A percentile compares a stretch with the other conserved stretches of the same genome.
phyloP scores from a whole-genome alignment of 2,888 invertebrate species.

The Dugesia japonica region DNA sequence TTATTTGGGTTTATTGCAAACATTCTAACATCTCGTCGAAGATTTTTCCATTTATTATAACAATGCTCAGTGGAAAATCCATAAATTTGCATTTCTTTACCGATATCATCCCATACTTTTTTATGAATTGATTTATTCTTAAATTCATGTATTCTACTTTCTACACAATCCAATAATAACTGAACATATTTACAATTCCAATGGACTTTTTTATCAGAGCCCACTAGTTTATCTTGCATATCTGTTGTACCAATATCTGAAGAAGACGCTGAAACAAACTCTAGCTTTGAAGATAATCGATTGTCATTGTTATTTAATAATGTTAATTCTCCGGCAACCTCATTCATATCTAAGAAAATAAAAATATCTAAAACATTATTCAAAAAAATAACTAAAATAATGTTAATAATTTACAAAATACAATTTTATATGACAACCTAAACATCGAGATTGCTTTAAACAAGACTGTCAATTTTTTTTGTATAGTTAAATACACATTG shows the following conservation, averaged over 20 bases:
- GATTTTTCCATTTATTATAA: constrained; percentile 26
- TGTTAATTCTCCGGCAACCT: too few species aligned
- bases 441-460: neutral
- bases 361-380: too few species aligned
- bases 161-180: constrained; percentile 4
- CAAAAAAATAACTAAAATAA: too few species aligned
- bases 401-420: neutral
- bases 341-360: too few species aligned
- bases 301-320: too few species aligned
- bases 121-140: neutral
- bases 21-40: constrained; percentile 5
- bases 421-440: neutral
- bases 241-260: constrained; percentile 1
- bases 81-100: neutral
- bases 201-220: constrained; percentile 23
- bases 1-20: constrained; percentile 15
- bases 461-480: too few species aligned
- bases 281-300: too few species aligned
- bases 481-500: too few species aligned
- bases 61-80: constrained; percentile 27
- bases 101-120: constrained; percentile 17
- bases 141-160: constrained; percentile 22
- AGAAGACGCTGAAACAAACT: neutral
- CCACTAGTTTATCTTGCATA: neutral
- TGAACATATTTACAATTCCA: constrained; percentile 6